Conservation (phyloP, 1,140 invertebrate species). For the Eumeta japonica region DNA sequence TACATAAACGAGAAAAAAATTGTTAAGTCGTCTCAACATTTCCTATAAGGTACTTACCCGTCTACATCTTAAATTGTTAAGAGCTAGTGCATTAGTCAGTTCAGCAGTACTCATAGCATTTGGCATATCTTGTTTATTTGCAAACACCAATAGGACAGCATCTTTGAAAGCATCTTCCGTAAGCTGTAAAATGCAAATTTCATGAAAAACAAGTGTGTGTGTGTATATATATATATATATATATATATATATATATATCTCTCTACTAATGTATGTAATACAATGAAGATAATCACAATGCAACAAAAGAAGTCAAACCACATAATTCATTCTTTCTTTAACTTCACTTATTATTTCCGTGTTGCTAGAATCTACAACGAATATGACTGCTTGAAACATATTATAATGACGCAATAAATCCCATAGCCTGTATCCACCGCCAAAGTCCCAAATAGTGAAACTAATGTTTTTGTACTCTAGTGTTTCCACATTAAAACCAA, state of each 20-base stretch:
- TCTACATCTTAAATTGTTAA: slow-evolving; percentile 87
- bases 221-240: not conserved
- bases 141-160: slow-evolving; percentile 95
- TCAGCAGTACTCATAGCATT: slow-evolving; percentile 97
- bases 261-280: too few relatives aligned
- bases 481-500: slow-evolving; percentile 91
- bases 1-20: too few relatives aligned
- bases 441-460: slow-evolving; percentile 97
- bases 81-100: slow-evolving; percentile 91
- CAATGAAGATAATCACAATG: too few relatives aligned
- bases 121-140: slow-evolving; percentile 98
- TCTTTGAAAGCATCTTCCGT: slow-evolving; percentile 96
- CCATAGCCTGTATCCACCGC: slow-evolving; percentile 92
- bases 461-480: slow-evolving; percentile 97
- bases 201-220: too few relatives aligned
- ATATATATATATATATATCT: too few relatives aligned
- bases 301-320: slow-evolving; percentile 61
- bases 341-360: slow-evolving; percentile 92
- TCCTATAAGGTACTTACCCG: slow-evolving; percentile 59
- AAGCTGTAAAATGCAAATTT: slow-evolving; percentile 52
- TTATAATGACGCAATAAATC: slow-evolving; percentile 98
- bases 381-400: slow-evolving; percentile 96
- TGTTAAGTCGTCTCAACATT: too few relatives aligned
- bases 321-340: slow-evolving; percentile 90
- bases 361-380: slow-evolving; percentile 97